Conservation (phyloP, 1,140 invertebrate species). For the Coelopa frigida region DNA sequence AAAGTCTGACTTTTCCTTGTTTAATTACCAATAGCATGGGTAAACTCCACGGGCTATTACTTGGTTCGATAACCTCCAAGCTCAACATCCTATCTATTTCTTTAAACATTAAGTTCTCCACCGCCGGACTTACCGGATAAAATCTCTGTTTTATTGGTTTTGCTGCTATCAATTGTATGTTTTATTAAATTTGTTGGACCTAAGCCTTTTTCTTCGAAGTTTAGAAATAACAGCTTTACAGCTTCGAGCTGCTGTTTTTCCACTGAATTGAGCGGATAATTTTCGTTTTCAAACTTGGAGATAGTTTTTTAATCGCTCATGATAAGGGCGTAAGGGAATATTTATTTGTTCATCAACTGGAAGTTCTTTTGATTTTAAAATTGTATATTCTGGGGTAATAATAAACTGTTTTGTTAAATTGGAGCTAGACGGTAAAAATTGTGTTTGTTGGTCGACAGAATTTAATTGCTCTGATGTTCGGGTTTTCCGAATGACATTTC, state of each 20-base stretch:
- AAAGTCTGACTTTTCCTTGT: slow-evolving; percentile 6
- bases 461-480: not conserved
- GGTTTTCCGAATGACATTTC: not conserved
- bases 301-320: not conserved
- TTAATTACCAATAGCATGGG: slow-evolving; percentile 7
- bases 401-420: not conserved
- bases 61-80: slow-evolving; percentile 1
- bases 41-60: slow-evolving; percentile 1
- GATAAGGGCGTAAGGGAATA: not conserved
- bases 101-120: slow-evolving; percentile 1
- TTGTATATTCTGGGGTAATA: not conserved
- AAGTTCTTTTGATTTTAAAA: not conserved
- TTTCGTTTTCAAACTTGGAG: not conserved
- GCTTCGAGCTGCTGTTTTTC: not conserved
- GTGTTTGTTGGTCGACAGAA: not conserved
- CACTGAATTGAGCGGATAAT: not conserved
- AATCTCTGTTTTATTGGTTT: slow-evolving; percentile 3
- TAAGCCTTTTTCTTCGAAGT: not conserved
- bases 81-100: slow-evolving; percentile 6
- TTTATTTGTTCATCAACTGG: not conserved
- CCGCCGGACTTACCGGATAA: not conserved
- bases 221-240: slow-evolving; percentile 3
- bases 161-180: not conserved
- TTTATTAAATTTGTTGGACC: not conserved
- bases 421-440: not conserved